Conservation (phyloP, 1,140 invertebrate genomes). For the Hyposmocoma kahamanoa region DNA sequence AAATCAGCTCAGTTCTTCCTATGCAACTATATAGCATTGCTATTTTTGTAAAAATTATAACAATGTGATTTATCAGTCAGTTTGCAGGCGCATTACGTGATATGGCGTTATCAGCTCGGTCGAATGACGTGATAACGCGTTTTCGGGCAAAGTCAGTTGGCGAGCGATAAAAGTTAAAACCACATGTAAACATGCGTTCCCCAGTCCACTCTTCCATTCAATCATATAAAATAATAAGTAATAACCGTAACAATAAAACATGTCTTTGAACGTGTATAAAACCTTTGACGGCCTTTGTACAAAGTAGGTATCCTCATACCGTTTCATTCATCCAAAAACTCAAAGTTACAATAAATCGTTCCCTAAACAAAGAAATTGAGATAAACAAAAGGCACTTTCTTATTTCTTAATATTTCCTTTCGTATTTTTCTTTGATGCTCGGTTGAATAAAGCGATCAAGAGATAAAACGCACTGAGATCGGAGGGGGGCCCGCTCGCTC, state of each 20-base stretch:
- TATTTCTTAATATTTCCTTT: slow-evolving; percentile 49
- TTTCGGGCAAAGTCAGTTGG: slow-evolving; percentile 32
- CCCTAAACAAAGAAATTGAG: slow-evolving; percentile 30
- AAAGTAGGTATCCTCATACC: too few species aligned
- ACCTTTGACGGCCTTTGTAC: not conserved
- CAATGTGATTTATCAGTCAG: slow-evolving; percentile 26
- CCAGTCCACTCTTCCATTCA: not conserved
- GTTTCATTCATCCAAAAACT: too few species aligned
- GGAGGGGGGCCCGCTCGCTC: slow-evolving; percentile 34
- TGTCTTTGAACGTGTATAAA: too few species aligned
- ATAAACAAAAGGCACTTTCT: slow-evolving; percentile 46
- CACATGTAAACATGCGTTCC: slow-evolving; percentile 41
- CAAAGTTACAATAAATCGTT: slow-evolving; percentile 19
- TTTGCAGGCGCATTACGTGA: slow-evolving; percentile 34
- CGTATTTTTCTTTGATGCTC: slow-evolving; percentile 64
- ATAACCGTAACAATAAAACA: too few species aligned
- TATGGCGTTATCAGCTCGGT: slow-evolving; percentile 43
- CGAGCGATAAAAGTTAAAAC: slow-evolving; percentile 50
- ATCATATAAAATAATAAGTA: too few species aligned
- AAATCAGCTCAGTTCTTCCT: too few species aligned
- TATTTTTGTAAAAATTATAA: slow-evolving; percentile 15
- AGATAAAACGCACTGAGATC: slow-evolving; percentile 57
- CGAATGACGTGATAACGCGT: slow-evolving; percentile 48
- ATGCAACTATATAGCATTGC: too few species aligned
- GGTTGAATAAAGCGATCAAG: slow-evolving; percentile 66